A percentile compares a stretch with the other conserved stretches of the same genome.
phyloP scores from a whole-genome alignment of 2,113 vertebrate genomes.

The Pelecanus crispus region DNA sequence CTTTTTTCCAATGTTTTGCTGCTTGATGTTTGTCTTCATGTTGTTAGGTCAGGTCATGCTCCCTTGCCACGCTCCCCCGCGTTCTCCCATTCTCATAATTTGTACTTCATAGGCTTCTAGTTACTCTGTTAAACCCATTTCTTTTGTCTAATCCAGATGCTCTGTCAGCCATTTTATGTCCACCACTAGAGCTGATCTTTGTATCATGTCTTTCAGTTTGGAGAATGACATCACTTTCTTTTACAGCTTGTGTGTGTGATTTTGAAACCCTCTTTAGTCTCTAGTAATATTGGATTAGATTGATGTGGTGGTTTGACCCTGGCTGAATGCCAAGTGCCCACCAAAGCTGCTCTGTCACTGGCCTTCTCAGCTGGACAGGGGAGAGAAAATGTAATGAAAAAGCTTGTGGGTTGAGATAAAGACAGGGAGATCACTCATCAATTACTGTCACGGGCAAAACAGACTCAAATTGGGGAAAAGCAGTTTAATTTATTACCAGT shows the following conservation, averaged over 20 bases:
- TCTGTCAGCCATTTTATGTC: background rate
- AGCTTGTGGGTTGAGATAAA: no score
- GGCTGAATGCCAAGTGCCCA: no score
- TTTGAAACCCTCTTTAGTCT: background rate
- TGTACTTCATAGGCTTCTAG: background rate
- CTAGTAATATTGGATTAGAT: background rate
- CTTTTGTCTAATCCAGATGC: background rate
- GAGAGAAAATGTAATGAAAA: no score
- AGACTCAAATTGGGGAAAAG: no score
- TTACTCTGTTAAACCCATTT: background rate
- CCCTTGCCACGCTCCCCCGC: rapidly evolving
- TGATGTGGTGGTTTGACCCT: no score
- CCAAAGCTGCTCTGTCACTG: no score
- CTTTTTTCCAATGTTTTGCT: background rate
- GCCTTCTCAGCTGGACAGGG: no score
- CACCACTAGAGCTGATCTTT: no score
- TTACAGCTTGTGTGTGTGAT: no score
- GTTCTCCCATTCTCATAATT: background rate
- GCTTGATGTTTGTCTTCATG: background rate
- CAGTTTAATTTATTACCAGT: no score
- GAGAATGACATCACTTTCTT: background rate
- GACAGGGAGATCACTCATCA: no score
- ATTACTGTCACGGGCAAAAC: no score
- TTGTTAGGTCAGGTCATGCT: background rate
- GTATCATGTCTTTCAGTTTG: background rate